Evolutionary conservation across 2,888 invertebrate genomes (phyloP).

Genomic region (Drosophila ezoana): DNA sequence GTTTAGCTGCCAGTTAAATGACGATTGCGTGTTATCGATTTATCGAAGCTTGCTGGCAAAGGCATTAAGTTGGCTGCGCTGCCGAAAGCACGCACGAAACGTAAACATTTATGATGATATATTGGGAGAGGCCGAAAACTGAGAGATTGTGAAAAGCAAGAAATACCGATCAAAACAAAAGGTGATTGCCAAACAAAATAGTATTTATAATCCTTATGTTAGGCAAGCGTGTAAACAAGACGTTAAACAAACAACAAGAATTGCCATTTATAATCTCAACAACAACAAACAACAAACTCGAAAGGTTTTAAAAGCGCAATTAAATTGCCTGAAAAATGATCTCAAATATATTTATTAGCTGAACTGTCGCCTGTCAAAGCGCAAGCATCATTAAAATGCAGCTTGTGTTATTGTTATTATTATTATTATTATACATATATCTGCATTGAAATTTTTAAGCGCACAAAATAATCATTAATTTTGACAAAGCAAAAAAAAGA

Average conservation of each 20-base stretch:
- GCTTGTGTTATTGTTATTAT: slow-evolving; percentile 3
- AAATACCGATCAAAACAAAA: slow-evolving; percentile 3
- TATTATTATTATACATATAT: slow-evolving; percentile 4
- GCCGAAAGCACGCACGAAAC: slow-evolving; percentile 26
- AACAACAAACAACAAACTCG: slow-evolving; percentile 4
- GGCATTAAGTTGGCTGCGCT: slow-evolving; percentile 21
- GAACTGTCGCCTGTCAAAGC: slow-evolving; percentile 18
- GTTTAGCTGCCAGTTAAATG: slow-evolving; percentile 15
- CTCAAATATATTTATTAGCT: slow-evolving; percentile 37
- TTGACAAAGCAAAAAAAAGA: not conserved
- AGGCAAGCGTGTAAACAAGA: slow-evolving; percentile 29
- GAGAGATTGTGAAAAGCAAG: slow-evolving; percentile 40
- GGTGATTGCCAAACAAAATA: slow-evolving; percentile 28
- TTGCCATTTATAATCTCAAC: slow-evolving; percentile 6
- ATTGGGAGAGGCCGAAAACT: slow-evolving; percentile 44
- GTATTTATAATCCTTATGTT: slow-evolving; percentile 23
- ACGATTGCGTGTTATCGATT: slow-evolving; percentile 35
- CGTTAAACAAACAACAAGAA: slow-evolving; percentile 25
- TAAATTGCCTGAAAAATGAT: slow-evolving; percentile 46
- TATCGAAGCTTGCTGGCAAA: slow-evolving; percentile 11
- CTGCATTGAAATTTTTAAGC: slow-evolving; percentile 38
- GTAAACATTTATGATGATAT: slow-evolving; percentile 38
- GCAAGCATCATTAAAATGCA: slow-evolving; percentile 16
- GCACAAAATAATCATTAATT: slow-evolving; percentile 39
- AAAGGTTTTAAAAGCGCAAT: slow-evolving; percentile 4